phyloP scores from a whole-genome alignment of 2,113 vertebrate species.

The Prionailurus viverrinus region DNA sequence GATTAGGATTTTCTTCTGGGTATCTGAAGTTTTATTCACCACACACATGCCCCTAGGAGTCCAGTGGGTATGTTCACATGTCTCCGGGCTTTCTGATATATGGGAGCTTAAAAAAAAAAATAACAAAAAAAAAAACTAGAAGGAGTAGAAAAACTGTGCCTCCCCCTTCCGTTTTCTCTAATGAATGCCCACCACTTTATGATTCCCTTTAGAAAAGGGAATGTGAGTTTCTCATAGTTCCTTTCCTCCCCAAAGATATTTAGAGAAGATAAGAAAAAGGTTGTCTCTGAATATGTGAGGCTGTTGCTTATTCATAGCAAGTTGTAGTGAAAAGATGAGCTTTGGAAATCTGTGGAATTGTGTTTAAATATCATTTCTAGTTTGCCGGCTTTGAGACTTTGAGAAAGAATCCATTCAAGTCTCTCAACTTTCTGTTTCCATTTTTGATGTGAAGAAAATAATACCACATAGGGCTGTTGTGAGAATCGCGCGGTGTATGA shows the following conservation, averaged over 20 bases:
- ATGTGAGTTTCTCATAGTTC: slow-evolving; percentile 22
- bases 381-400: slow-evolving; percentile 43
- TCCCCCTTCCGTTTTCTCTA: slow-evolving; percentile 26
- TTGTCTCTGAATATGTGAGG: neutral
- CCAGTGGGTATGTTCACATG: neutral
- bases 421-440: slow-evolving; percentile 45
- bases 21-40: neutral
- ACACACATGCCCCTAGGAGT: neutral
- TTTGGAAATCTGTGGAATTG: neutral
- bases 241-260: slow-evolving; percentile 43
- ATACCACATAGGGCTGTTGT: neutral
- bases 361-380: slow-evolving; percentile 34
- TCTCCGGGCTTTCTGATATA: slow-evolving; percentile 2
- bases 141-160: neutral
- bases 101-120: neutral
- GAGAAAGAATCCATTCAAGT: slow-evolving; percentile 41
- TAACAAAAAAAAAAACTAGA: neutral
- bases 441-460: slow-evolving; percentile 45
- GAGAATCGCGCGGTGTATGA: neutral
- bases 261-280: slow-evolving; percentile 50
- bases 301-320: slow-evolving; percentile 47
- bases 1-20: neutral
- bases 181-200: neutral
- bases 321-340: slow-evolving; percentile 17
- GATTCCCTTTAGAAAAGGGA: neutral